Base-by-base conservation (phyloP, 2,797 vertebrate genomes). In the Brachyalestes nurse region DNA sequence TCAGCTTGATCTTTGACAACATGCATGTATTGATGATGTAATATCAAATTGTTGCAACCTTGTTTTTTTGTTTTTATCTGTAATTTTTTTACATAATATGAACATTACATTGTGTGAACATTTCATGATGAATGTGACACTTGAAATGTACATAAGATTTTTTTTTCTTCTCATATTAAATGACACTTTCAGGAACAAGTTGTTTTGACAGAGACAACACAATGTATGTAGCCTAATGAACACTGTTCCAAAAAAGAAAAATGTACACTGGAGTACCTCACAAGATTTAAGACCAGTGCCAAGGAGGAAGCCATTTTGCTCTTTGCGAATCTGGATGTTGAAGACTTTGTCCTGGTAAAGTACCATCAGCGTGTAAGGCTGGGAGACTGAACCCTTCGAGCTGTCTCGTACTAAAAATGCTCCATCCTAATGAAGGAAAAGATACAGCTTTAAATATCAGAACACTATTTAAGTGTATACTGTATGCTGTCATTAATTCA, bases 351-450 rank as follows among this genome's bases (percentile, higher is more conserved):
- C 89, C 91, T 95, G 96, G 92, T 96, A 97, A 78, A 96, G 86
- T 21, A 98, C 97, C 98, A 99, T 98, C 74, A 99, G 95, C 0
- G 98, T 98, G 40, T 95, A 99, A 0, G 98, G 98, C 78, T 98
- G 97, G 47, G 86, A 87, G 1, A 55, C 0, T 7, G 91, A 94
- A 88, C 96, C 95, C 57, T 91, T 94, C 47, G 96, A 97, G 88
- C 97, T 98, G 92, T 99, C 96, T 85, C 98, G 94, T 74, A 99
- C 96, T 87, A 99, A 92, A 84, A 96, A 99, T 0, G 97, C 93
- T 66, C 98, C 97, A 69, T 99, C 97, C 98, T 99, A 72, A 74
- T 90, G 66, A 2, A 72, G 21, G 49, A 17, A 58, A 42, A 34
- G 9, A 61, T 5, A 28, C 0, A 4, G 10, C 2, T 28, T 14